Base-by-base conservation (phyloP, 92 coral and sea anemone genomes). In the Palythoa heliodiscus region DNA sequence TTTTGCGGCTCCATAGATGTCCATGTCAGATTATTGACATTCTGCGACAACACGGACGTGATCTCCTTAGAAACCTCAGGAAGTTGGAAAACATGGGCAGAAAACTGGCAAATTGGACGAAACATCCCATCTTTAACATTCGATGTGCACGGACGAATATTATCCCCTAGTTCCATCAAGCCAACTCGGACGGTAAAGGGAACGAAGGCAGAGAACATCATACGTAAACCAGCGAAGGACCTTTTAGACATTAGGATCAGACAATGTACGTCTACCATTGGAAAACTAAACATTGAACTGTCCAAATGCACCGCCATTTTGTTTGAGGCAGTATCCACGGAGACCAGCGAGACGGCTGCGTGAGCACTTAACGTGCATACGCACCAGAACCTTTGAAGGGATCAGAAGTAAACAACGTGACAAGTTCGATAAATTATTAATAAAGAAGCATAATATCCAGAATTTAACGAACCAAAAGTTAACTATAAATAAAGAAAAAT, bases 31-130 rank as follows among this genome's bases (percentile, higher is more conserved):
- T n/a, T n/a, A 52, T 52, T 12, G 15, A 16, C 1, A 12, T 12
- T 12, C 61, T 55, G 61, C 15, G 61, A 55, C 61, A 55, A 55
- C 61, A 55, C 61, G 61, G 61, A 55, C 61, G 61, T 55, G 61
- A 55, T 55, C 0, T 55, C 61, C 61, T 55, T 55, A 55, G 61
- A 55, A 55, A 55, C 61, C 61, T 55, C 61, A 55, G 61, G 61
- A 55, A 55, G 61, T 7, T 19, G 61, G 61, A 55, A 55, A 55
- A 55, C 61, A 72, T 40, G 14, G 76, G 76, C 16, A 37, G 76
- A 38, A 72, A 72, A 39, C 19, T 72, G 76, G 54, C 72, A 68
- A 72, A 40, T 38, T 72, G 76, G 57, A 37, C 48, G 40, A 72
- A 72, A 57, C 76, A 72, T 38, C 55, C 58, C 19, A 24, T 24